These are phyloP conservation scores for Arge pagana DNA, from an alignment of 2,888 invertebrate genomes.

Conservation along the genomic window DNA sequence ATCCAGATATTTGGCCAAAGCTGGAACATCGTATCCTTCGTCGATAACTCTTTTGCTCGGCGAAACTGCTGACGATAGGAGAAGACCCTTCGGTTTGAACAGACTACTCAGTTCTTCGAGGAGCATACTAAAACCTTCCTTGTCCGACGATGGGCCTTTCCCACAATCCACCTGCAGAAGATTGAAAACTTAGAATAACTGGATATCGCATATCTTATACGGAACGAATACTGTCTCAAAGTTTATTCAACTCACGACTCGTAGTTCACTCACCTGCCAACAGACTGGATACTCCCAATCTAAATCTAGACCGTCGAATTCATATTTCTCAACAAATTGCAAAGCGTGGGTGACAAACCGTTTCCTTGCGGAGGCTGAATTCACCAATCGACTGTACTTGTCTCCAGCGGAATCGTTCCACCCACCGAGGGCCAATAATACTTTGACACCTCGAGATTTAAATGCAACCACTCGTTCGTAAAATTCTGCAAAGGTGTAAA, in stretches of 20 bases:
- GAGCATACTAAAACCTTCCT: constrained; percentile 75
- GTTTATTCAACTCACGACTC: neutral
- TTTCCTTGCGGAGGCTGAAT: constrained; percentile 71
- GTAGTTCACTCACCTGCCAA: constrained; percentile 68
- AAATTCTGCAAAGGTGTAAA: constrained; percentile 66
- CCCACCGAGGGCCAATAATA: constrained; percentile 87
- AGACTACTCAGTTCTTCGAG: constrained; percentile 75
- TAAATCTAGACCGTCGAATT: constrained; percentile 89
- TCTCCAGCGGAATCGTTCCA: constrained; percentile 94
- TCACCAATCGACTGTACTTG: constrained; percentile 83
- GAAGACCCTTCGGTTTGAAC: constrained; percentile 72
- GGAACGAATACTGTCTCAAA: neutral
- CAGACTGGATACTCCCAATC: constrained; percentile 96
- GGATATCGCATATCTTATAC: constrained; percentile 1
- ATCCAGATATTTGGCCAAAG: constrained; percentile 76
- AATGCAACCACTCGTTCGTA: constrained; percentile 82
- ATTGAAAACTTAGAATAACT: neutral
- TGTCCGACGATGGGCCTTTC: constrained; percentile 81
- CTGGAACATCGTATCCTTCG: constrained; percentile 81
- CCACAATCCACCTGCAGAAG: constrained; percentile 74
- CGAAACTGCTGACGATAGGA: constrained; percentile 84
- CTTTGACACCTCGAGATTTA: constrained; percentile 75
- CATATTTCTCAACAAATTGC: constrained; percentile 77
- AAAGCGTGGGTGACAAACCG: constrained; percentile 77
- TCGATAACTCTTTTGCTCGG: constrained; percentile 84